Evolutionary conservation across 2,797 vertebrate genomes (phyloP).

Genomic region (Neosilurus mollespiculum): DNA sequence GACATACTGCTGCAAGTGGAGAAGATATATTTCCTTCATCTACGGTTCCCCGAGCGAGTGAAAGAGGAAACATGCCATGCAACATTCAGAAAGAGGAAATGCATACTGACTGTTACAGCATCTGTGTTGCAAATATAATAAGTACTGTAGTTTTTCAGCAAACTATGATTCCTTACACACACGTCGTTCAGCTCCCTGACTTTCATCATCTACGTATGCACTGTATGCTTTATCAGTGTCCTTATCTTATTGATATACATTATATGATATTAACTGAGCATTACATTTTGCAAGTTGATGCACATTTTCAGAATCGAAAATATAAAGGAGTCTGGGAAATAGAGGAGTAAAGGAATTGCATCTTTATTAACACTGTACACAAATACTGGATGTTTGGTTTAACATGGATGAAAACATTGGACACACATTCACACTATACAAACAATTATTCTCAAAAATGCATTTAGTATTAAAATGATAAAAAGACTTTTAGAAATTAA

Average conservation of each 20-base stretch:
- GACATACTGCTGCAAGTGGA: constrained; percentile 81
- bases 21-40: constrained; percentile 78
- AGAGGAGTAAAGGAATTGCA: constrained; percentile 22
- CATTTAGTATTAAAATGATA: constrained; percentile 37
- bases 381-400: constrained; percentile 35
- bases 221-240: not conserved
- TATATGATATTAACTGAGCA: not conserved
- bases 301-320: not conserved
- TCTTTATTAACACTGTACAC: constrained; percentile 48
- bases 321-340: not conserved
- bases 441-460: constrained; percentile 32
- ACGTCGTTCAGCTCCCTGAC: constrained; percentile 1
- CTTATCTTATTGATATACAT: not conserved
- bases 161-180: not conserved
- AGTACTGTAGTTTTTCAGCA: not conserved
- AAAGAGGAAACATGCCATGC: constrained; percentile 77
- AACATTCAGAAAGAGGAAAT: constrained; percentile 77
- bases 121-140: constrained; percentile 57
- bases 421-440: constrained; percentile 43
- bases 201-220: not conserved
- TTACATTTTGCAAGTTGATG: not conserved
- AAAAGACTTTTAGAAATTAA: constrained; percentile 40
- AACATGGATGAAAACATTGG: constrained; percentile 39
- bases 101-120: constrained; percentile 70
- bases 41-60: constrained; percentile 76